Evolutionary conservation across 37 sponge, comb jelly and placozoan genomes (phyloP), one percentile per base, ranked within the genome.

Genomic region (Geodia barretti): DNA sequence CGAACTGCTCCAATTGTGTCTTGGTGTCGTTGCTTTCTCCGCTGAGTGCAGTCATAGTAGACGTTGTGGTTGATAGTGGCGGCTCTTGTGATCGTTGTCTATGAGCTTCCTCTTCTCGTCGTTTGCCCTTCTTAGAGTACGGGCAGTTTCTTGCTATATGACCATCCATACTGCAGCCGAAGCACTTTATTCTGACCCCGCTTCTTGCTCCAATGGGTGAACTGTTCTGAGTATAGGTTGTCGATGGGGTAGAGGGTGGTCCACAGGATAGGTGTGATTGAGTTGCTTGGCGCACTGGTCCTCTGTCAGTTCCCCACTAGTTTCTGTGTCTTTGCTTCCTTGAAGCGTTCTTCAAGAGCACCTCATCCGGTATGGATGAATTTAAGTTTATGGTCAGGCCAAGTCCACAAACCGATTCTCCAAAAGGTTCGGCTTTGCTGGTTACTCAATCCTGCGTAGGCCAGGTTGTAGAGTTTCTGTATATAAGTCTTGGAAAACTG

Each of bases 401-500:
- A 25, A 75, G 4, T 75, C 64, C 4, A 72, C 74, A 70, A 83
- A 83, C 47, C 74, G 83, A 9, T 40, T 29, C 3, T 75, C 75
- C 30, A 83, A 36, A 68, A 62, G 2, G 41, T 37, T 35, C 82
- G 73, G 35, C 71, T 41, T 1, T 54, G 73, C 5, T 75, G 80
- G 4, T 61, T 47, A 3, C 11, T 8, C 7, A 9, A 1, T 4
- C 23, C 39, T 0, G 66, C 39, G 32, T 84, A 84, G 41, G 84
- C 84, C 36, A 38, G 54, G 39, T 69, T 25, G 29, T 68, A 84
- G 11, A 84, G 71, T 4, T 23, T 34, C 28, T 58, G 68, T 4
- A 84, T 61, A 7, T 84, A n/a, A n/a, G n/a, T 77, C 29, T 84
- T 77, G 17, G 84, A 77, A 39, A 47, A 84, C 30, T 8, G 29